A percentile compares a stretch with the other conserved stretches of the same genome.
Conservation (phyloP, 2,888 invertebrate species). For the Drosophila testacea region DNA sequence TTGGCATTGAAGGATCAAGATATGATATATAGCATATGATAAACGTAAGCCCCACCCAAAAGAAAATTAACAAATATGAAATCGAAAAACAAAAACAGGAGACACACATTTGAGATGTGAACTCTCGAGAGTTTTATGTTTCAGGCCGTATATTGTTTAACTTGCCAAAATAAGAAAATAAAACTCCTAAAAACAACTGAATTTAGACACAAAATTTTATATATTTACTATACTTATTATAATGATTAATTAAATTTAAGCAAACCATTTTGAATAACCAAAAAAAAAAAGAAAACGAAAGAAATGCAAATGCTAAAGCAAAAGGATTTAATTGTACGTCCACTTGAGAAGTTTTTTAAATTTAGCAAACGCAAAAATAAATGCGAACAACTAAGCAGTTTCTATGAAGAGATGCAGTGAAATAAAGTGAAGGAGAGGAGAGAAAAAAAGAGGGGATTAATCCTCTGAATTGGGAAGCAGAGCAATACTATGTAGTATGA, state of each 20-base stretch:
- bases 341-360: conserved; percentile 71
- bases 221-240: conserved; percentile 73
- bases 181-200: conserved; percentile 84
- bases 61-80: conserved; percentile 42
- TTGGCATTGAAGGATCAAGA: conserved; percentile 59
- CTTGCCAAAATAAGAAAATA: conserved; percentile 39
- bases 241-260: conserved; percentile 75
- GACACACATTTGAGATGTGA: conserved; percentile 34
- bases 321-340: conserved; percentile 57
- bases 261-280: conserved; percentile 64
- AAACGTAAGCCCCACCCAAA: conserved; percentile 81
- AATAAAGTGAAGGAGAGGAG: conserved; percentile 5
- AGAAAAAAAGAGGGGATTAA: neutral
- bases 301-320: conserved; percentile 22
- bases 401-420: conserved; percentile 23
- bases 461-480: neutral
- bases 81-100: conserved; percentile 30
- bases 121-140: conserved; percentile 49
- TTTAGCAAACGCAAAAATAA: conserved; percentile 35
- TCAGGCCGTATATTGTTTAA: conserved; percentile 40
- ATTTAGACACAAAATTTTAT: conserved; percentile 82
- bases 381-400: conserved; percentile 48
- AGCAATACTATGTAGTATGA: conserved; percentile 35
- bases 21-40: conserved; percentile 62
- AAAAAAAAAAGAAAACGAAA: conserved; percentile 31